phyloP scores from a whole-genome alignment of 2,113 vertebrate species.

The Semnornis frantzii region DNA sequence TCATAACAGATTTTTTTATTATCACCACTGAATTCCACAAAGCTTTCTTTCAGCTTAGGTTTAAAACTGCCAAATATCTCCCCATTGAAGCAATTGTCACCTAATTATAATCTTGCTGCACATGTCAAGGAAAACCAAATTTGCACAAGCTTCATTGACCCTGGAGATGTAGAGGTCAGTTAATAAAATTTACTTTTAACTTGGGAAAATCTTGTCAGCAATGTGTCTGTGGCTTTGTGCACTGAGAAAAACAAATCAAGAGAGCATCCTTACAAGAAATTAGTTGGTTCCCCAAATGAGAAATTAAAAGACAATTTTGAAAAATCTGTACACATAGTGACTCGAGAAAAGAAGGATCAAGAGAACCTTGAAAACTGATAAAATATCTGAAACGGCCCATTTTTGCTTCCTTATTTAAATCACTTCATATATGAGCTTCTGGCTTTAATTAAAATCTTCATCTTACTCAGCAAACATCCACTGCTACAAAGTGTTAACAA shows the following conservation, averaged over 20 bases:
- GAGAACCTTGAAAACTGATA: not conserved
- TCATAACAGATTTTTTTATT: not conserved
- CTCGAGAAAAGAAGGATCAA: not conserved
- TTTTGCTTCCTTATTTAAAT: not conserved
- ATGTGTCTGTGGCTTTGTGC: not conserved
- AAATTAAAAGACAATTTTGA: not conserved
- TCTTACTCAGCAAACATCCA: not conserved
- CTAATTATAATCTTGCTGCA: not conserved
- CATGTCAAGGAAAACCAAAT: constrained; percentile 8
- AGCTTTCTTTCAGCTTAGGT: not conserved
- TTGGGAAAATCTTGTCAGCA: not conserved
- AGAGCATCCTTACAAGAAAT: not conserved
- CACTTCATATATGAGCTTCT: not conserved
- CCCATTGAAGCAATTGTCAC: not conserved
- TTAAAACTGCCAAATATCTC: not conserved
- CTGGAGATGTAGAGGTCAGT: not conserved
- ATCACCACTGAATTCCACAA: not conserved
- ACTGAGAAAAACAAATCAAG: not conserved
- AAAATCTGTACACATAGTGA: not conserved
- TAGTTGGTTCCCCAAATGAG: not conserved
- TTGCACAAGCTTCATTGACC: not conserved
- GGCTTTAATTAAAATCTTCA: constrained; percentile 20
- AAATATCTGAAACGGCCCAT: not conserved
- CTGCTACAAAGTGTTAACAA: not conserved
- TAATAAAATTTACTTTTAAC: constrained; percentile 19